Base-by-base conservation (phyloP, 2,888 invertebrate species). In the Macropis europaea region DNA sequence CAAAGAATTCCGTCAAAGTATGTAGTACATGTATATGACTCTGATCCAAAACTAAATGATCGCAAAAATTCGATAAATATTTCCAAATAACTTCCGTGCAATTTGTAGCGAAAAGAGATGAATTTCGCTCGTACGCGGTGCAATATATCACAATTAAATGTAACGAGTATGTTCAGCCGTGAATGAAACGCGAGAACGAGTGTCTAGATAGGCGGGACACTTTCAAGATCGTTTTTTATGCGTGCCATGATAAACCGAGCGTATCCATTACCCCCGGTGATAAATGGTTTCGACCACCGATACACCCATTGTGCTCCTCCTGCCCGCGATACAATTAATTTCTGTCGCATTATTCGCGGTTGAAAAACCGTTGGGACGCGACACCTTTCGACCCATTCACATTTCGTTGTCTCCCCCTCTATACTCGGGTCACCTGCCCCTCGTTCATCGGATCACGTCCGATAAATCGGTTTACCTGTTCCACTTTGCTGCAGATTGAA, bases 341-440 rank as follows among this genome's bases (percentile, higher is more conserved):
- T 71, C 68, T 69, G 71, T 68, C 71, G 68, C 77, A 79, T 85
- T 84, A 85, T 85, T 85, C 83, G 84, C 73, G 76, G 81, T 74
- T 53, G 74, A 78, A 70, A 66, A 68, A 69, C 66, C n/a, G 30
- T 36, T 42, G 13, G 13, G 11, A 38, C 30, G 38, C 30, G 28
- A 32, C 40, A 15, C 22, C 60, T 40, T 50, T 43, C 60, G 34
- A 40, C 45, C 50, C 38, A 36, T 64, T 52, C 56, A 26, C 64
- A 26, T 47, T 24, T 30, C 40, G 53, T 66, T 22, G 42, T 32
- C 3, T 15, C 48, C 28, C 6, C 26, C 5, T n/a, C n/a, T n/a
- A n/a, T 50, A 11, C 15, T 19, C 47, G 22, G 40, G 17, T 24
- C 45, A 50, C 36, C 61, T 56, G 32, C 42, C 42, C n/a, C 50